Evolutionary conservation across 2,113 vertebrate genomes (phyloP), one percentile per base, ranked within the genome.

Genomic region (Bos indicus): DNA sequence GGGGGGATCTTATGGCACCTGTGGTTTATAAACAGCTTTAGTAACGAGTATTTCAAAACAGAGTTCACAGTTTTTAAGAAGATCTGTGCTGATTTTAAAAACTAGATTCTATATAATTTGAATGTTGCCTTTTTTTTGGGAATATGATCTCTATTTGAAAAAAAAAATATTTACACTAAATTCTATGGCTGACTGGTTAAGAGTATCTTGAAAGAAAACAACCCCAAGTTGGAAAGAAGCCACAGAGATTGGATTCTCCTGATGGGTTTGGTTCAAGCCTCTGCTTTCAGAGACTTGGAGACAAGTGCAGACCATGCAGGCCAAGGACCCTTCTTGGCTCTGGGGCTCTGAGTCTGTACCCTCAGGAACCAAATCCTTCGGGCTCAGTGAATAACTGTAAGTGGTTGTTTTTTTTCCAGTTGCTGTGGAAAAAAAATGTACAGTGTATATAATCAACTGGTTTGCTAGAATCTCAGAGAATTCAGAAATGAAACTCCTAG

Each of bases 51-150:
- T 99, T 99, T 99, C 99, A 99, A 99, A 99, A 99, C 99, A 99
- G 99, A 99, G 99, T 99, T 99, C 99, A 99, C 99, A 99, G 99
- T 99, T 99, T 97, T 99, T 99, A 99, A 99, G 99, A 99, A 99
- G 99, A 99, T 99, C 99, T 99, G 99, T 99, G 99, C 99, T 99
- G 99, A 99, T 99, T 99, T 98, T 99, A 99, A 99, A 99, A 99
- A 99, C 99, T 99, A 99, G 98, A 99, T 98, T 99, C 98, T 99
- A 98, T 99, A 99, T 99, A 88, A 98, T 99, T 99, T 99, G 98
- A 99, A 98, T 98, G 99, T 98, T 98, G 98, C 98, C 98, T 98
- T 98, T 96, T 93, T 81, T 96, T 98, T 99, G 9, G 78, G 99
- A 99, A 99, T 99, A 99, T 98, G 99, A 97, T 98, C 98, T 98